These are phyloP conservation scores for Psittacara wagleri DNA, from an alignment of 2,113 vertebrate genomes.

Conservation along the genomic window DNA sequence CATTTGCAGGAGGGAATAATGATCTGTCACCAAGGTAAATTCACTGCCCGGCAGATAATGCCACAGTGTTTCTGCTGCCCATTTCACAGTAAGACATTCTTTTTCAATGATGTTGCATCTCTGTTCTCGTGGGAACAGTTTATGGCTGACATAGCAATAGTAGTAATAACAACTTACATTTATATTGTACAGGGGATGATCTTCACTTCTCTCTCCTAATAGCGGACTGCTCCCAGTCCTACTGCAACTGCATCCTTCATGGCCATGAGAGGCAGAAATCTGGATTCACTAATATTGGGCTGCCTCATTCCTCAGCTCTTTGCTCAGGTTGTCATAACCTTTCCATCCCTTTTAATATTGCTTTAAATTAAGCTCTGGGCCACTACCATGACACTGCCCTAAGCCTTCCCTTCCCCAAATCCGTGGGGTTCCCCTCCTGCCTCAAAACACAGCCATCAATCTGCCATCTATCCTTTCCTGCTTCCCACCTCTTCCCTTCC, in stretches of 20 bases:
- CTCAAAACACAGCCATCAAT: background rate
- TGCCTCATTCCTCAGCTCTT: background rate
- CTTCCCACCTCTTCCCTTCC: background rate
- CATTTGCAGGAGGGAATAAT: slow-evolving; percentile 63
- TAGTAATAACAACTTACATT: slow-evolving; percentile 68
- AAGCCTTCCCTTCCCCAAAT: background rate
- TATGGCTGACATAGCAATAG: slow-evolving; percentile 66
- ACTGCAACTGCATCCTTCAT: slow-evolving; percentile 20
- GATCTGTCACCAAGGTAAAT: slow-evolving; percentile 72
- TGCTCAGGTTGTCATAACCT: background rate
- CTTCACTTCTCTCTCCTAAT: slow-evolving; percentile 61
- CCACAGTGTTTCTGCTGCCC: slow-evolving; percentile 48
- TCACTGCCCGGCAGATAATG: slow-evolving; percentile 67
- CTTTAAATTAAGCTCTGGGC: background rate
- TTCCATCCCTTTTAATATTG: background rate
- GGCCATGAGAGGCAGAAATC: background rate
- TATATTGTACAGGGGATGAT: slow-evolving; percentile 50
- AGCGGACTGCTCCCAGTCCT: slow-evolving; percentile 34
- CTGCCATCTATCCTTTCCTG: background rate
- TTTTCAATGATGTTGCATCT: slow-evolving; percentile 48
- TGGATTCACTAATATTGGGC: background rate
- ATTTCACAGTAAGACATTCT: slow-evolving; percentile 58
- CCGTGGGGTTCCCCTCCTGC: background rate
- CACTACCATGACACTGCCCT: background rate
- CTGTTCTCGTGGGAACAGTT: slow-evolving; percentile 66